A percentile compares a stretch with the other conserved stretches of the same genome.
Evolutionary conservation across 2,797 vertebrate species (phyloP).

Genomic region (Mormyrus proboscirostris): DNA sequence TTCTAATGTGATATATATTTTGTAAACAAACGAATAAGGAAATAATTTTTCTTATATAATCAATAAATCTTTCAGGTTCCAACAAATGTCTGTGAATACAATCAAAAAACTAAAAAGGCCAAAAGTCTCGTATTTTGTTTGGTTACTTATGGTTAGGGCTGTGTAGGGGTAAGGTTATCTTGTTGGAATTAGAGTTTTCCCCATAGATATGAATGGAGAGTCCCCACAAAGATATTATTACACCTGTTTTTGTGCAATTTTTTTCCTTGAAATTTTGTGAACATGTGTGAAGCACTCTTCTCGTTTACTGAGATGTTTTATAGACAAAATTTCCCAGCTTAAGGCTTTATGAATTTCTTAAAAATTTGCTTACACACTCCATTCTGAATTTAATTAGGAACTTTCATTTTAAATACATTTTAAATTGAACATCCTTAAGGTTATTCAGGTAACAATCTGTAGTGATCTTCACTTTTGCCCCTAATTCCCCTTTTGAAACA

Average conservation of each 20-base stretch:
- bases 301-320: not conserved
- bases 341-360: constrained; percentile 55
- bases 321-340: not conserved
- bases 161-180: not conserved
- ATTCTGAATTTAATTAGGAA: constrained; percentile 42
- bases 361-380: constrained; percentile 52
- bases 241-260: not conserved
- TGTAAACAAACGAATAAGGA: not conserved
- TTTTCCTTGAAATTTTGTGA: not conserved
- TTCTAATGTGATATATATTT: not conserved
- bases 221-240: not conserved
- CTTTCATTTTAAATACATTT: constrained; percentile 36
- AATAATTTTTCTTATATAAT: not conserved
- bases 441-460: constrained; percentile 58
- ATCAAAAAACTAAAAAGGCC: not conserved
- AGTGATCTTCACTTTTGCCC: constrained; percentile 56
- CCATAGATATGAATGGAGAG: not conserved
- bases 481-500: constrained; percentile 47
- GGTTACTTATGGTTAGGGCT: not conserved
- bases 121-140: not conserved
- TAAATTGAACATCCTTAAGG: constrained; percentile 42
- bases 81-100: not conserved
- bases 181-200: not conserved
- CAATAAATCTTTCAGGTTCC: not conserved
- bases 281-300: not conserved